Evolutionary conservation across 2,888 invertebrate genomes (phyloP).

Genomic region (Hemaris fuciformis): DNA sequence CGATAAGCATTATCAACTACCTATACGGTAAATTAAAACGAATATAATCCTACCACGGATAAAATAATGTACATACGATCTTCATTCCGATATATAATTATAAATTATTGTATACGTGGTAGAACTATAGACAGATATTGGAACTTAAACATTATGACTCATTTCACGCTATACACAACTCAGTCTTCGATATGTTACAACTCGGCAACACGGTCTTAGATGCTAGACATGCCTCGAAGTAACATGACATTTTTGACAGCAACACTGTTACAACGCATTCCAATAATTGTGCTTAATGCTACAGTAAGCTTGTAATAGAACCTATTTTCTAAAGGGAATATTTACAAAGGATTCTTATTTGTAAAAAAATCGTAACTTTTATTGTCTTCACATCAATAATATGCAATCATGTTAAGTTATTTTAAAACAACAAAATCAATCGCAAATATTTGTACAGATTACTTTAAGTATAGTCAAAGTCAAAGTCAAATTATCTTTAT

Average conservation of each 20-base stretch:
- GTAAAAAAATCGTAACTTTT: not conserved
- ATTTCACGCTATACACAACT: conserved; percentile 49
- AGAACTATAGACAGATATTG: conserved; percentile 3
- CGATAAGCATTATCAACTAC: conserved; percentile 18
- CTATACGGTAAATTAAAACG: not conserved
- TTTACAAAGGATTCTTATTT: not conserved
- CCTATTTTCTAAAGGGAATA: not conserved
- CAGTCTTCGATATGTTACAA: conserved; percentile 55
- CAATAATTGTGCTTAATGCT: no score
- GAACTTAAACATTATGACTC: conserved; percentile 23
- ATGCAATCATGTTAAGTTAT: not conserved
- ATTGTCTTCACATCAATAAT: not conserved
- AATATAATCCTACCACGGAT: conserved; percentile 2
- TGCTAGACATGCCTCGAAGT: conserved; percentile 19
- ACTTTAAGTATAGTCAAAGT: no score
- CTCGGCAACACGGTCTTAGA: conserved; percentile 27
- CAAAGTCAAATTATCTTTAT: no score
- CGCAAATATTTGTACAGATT: not conserved
- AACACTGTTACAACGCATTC: not conserved
- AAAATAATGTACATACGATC: not conserved
- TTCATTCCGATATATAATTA: not conserved
- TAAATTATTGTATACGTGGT: conserved; percentile 1
- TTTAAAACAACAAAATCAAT: not conserved
- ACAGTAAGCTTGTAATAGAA: no score
- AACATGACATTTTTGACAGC: conserved; percentile 14